Percentiles rank a stretch among this genome's conserved stretches.
Conservation (phyloP, 2,797 vertebrate species). For the Urocyon cinereoargenteus region DNA sequence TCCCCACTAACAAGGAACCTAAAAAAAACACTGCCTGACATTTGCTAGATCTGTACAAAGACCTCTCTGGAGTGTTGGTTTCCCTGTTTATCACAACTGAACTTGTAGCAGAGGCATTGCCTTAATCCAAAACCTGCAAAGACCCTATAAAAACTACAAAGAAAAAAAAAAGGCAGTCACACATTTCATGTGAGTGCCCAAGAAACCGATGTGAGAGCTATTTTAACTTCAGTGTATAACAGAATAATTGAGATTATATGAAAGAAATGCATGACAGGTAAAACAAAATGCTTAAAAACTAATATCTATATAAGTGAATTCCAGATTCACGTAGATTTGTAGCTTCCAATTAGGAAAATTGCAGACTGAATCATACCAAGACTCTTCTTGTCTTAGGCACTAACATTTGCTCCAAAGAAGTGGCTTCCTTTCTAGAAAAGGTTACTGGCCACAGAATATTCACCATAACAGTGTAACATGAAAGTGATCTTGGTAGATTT, state of each 20-base stretch:
- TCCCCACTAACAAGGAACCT: neutral
- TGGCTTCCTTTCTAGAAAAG: neutral
- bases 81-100: conserved; percentile 20
- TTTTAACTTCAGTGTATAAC: neutral
- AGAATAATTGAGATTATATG: neutral
- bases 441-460: neutral
- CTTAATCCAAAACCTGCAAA: neutral
- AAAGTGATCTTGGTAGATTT: neutral
- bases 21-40: neutral
- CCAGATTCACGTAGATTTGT: neutral
- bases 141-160: conserved; percentile 24
- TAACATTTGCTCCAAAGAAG: neutral
- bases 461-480: neutral
- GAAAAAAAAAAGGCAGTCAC: neutral
- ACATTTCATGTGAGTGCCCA: neutral
- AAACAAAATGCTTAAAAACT: conserved; percentile 16
- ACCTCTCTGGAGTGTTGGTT: neutral
- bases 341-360: conserved; percentile 1
- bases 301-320: neutral
- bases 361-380: neutral
- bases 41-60: neutral
- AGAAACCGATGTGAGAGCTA: conserved; percentile 35
- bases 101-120: neutral
- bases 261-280: neutral
- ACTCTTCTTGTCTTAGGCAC: neutral